Evolutionary conservation across 2,888 invertebrate genomes (phyloP).

Genomic region (Eristalinus aeneus): DNA sequence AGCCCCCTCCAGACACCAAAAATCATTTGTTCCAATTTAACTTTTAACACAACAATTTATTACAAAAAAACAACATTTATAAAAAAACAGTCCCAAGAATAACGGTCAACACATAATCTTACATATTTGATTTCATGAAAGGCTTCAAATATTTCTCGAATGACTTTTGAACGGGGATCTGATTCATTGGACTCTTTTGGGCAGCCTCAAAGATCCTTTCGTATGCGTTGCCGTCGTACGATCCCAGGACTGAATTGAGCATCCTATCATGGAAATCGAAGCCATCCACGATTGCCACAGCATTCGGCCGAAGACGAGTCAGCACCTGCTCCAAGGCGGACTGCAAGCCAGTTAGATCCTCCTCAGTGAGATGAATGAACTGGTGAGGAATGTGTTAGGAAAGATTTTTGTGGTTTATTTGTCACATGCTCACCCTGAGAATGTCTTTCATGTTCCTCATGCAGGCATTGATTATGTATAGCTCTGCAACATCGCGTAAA

Average conservation of each 20-base stretch:
- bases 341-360: slow-evolving; percentile 82
- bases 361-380: slow-evolving; percentile 77
- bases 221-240: slow-evolving; percentile 93
- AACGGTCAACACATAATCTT: slow-evolving; percentile 43
- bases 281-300: slow-evolving; percentile 94
- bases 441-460: slow-evolving; percentile 89
- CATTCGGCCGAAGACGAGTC: slow-evolving; percentile 89
- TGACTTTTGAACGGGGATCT: slow-evolving; percentile 88
- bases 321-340: slow-evolving; percentile 87
- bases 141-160: slow-evolving; percentile 85
- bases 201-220: slow-evolving; percentile 90
- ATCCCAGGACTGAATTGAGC: slow-evolving; percentile 88
- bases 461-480: slow-evolving; percentile 90
- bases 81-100: too few species aligned
- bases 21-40: neutral
- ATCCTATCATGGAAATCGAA: slow-evolving; percentile 93
- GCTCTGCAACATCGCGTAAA: slow-evolving; percentile 86
- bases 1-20: too few species aligned
- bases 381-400: slow-evolving; percentile 41
- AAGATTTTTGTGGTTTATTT: neutral
- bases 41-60: neutral
- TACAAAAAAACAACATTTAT: neutral
- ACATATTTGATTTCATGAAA: slow-evolving; percentile 84
- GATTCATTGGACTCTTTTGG: slow-evolving; percentile 91
- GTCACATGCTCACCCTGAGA: slow-evolving; percentile 84